These are phyloP conservation scores for Leptinotarsa tumamoca DNA, from an alignment of 2,888 invertebrate genomes.

Conservation along the genomic window DNA sequence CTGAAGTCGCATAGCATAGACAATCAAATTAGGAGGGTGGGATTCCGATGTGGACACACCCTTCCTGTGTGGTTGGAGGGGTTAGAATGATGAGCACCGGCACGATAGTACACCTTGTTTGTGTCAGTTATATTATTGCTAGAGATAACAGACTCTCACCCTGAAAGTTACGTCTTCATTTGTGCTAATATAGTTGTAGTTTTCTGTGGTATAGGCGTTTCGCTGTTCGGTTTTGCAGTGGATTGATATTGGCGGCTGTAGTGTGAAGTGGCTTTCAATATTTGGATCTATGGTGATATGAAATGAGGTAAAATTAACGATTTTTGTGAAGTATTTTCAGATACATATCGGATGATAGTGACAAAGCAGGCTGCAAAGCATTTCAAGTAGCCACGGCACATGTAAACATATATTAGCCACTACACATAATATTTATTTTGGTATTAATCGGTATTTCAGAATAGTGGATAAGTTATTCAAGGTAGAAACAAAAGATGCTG, in stretches of 20 bases:
- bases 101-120: constrained; percentile 61
- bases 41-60: constrained; percentile 59
- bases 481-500: too few relatives aligned
- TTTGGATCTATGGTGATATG: neutral
- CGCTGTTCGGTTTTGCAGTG: neutral
- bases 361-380: too few relatives aligned
- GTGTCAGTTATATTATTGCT: constrained; percentile 63
- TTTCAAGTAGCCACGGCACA: too few relatives aligned
- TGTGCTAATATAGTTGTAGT: constrained; percentile 36
- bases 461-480: too few relatives aligned
- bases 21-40: constrained; percentile 59
- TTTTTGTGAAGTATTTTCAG: neutral
- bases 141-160: constrained; percentile 59
- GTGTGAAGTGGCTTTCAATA: neutral
- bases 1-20: constrained; percentile 13
- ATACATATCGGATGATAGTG: too few relatives aligned
- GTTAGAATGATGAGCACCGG: constrained; percentile 59
- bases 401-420: too few relatives aligned
- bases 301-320: neutral
- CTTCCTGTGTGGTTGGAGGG: constrained; percentile 60
- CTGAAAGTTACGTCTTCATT: constrained; percentile 55
- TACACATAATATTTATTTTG: too few relatives aligned
- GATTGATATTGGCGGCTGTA: neutral
- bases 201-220: neutral
- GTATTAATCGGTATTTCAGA: too few relatives aligned